A percentile compares a stretch with the other conserved stretches of the same genome.
These are phyloP conservation scores for Peromyscus eremicus DNA, from an alignment of 2,797 vertebrate genomes.

Conservation along the genomic window DNA sequence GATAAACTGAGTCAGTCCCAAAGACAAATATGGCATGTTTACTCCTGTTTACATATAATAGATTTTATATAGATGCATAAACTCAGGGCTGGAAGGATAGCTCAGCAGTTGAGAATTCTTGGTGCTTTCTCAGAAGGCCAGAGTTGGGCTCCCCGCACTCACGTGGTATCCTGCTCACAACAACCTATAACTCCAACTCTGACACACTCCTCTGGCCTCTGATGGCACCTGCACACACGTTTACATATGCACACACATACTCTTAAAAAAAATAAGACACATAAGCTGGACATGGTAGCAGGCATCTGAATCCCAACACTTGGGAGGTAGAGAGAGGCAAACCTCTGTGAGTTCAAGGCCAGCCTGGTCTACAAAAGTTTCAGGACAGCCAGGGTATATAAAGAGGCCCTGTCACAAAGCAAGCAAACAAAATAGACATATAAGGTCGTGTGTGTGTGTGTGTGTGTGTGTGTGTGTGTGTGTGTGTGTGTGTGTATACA, in stretches of 20 bases:
- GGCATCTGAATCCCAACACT: background rate
- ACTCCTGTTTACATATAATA: background rate
- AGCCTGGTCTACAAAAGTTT: background rate
- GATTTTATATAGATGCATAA: background rate
- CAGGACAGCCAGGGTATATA: background rate
- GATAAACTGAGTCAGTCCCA: background rate
- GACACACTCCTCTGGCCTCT: background rate
- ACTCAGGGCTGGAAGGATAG: background rate
- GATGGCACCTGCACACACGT: background rate
- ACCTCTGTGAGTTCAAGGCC: background rate
- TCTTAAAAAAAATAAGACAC: background rate
- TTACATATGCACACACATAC: background rate
- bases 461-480: background rate
- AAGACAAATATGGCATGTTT: background rate
- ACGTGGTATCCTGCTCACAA: background rate
- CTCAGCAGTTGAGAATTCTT: background rate
- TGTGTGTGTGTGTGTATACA: background rate
- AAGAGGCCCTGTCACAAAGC: background rate
- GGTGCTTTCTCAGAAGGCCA: background rate
- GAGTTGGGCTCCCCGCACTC: background rate
- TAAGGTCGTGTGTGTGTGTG: background rate
- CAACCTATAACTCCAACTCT: background rate
- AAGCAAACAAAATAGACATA: background rate
- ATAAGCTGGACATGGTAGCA: background rate
- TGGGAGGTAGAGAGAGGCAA: background rate